phyloP scores from a whole-genome alignment of 2,888 invertebrate species.

The Oxytorus armatus region DNA sequence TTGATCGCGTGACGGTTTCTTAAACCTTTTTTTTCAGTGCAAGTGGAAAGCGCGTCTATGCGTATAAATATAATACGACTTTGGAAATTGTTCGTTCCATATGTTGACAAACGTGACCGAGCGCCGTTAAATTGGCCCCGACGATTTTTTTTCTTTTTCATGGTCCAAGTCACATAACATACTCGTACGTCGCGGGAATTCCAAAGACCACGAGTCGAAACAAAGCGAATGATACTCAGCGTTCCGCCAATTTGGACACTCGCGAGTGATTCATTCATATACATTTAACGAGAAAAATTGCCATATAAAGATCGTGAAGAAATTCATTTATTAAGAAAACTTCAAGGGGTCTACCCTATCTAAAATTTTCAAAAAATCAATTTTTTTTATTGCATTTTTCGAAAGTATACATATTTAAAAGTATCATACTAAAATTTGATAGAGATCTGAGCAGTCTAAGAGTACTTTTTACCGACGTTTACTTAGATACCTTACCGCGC shows the following conservation, averaged over 20 bases:
- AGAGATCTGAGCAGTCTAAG: no score
- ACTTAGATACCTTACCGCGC: no score
- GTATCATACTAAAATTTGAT: no score
- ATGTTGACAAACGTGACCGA: conserved; percentile 42
- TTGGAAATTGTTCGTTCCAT: conserved; percentile 40
- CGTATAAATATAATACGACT: conserved; percentile 47
- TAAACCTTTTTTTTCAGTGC: conserved; percentile 15
- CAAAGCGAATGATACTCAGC: conserved; percentile 33
- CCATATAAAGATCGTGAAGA: not conserved
- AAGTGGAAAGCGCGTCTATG: conserved; percentile 51
- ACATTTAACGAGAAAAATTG: not conserved
- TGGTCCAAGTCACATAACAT: conserved; percentile 48
- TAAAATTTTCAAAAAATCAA: no score
- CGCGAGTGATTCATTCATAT: conserved; percentile 32
- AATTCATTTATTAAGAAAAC: no score
- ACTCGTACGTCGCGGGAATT: conserved; percentile 6
- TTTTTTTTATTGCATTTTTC: no score
- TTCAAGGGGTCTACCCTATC: no score
- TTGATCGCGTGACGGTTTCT: conserved; percentile 51
- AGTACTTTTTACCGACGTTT: no score
- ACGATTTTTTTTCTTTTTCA: conserved; percentile 56
- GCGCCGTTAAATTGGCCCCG: conserved; percentile 65
- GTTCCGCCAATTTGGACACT: conserved; percentile 49
- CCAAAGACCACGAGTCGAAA: conserved; percentile 30
- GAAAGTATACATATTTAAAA: no score